Evolutionary conservation across 2,113 vertebrate genomes (phyloP).

Genomic region (Mormyrus iriodes): DNA sequence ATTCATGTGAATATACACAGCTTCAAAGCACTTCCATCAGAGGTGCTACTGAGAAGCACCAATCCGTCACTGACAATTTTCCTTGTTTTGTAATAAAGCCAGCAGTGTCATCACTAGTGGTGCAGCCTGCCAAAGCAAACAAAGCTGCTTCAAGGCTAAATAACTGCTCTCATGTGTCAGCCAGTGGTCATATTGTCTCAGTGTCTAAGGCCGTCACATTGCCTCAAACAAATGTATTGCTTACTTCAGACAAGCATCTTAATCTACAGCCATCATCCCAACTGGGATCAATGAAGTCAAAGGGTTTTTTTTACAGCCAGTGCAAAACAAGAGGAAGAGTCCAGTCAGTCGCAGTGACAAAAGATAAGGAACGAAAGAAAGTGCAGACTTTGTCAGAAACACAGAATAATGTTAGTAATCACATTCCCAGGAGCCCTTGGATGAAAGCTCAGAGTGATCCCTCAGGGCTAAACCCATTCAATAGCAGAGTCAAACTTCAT

Average conservation of each 20-base stretch:
- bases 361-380: conserved; percentile 56
- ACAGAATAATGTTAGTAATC: conserved; percentile 42
- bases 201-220: conserved; percentile 28
- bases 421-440: conserved; percentile 35
- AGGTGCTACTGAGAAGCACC: not conserved
- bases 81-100: not conserved
- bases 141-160: conserved; percentile 19
- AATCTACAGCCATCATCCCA: conserved; percentile 28
- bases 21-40: not conserved
- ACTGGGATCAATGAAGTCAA: conserved; percentile 42
- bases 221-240: conserved; percentile 17
- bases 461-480: conserved; percentile 49
- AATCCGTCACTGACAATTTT: not conserved
- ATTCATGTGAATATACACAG: not conserved
- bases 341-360: conserved; percentile 28
- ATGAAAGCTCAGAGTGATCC: conserved; percentile 49
- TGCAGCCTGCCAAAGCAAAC: conserved; percentile 23
- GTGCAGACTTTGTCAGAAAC: conserved; percentile 43
- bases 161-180: conserved; percentile 21
- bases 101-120: not conserved
- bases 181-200: conserved; percentile 7
- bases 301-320: conserved; percentile 46
- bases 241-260: conserved; percentile 19
- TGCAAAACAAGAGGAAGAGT: conserved; percentile 24
- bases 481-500: conserved; percentile 49